Percentiles rank a stretch among this genome's conserved stretches.
These are phyloP conservation scores for Steromphala cineraria DNA, from an alignment of 2,888 invertebrate species.

Conservation along the genomic window DNA sequence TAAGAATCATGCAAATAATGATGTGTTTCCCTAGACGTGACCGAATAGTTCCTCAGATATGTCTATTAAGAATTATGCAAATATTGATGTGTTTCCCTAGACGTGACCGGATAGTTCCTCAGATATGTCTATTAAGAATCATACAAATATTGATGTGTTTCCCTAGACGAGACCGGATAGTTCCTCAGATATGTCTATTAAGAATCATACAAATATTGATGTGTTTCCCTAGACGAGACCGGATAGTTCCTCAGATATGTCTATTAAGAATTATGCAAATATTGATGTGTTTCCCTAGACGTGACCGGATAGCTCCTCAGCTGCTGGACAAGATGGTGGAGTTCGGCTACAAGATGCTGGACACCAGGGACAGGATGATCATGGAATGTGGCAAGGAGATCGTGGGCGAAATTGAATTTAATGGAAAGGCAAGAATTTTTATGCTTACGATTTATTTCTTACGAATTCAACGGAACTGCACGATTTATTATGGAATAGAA, in stretches of 20 bases:
- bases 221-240: too few species aligned
- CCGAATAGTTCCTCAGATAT: background rate
- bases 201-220: too few species aligned
- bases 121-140: too few species aligned
- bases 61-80: background rate
- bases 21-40: too few species aligned
- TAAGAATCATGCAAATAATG: too few species aligned
- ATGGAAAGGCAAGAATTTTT: background rate
- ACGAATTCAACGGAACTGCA: too few species aligned
- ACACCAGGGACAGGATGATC: background rate
- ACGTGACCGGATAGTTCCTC: background rate
- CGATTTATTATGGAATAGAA: too few species aligned
- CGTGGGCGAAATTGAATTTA: background rate
- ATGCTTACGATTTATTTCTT: too few species aligned
- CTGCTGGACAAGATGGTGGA: background rate
- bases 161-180: too few species aligned
- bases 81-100: background rate
- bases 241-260: background rate
- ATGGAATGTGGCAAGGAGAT: background rate
- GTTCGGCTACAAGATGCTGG: background rate
- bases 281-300: background rate
- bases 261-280: background rate
- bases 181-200: too few species aligned
- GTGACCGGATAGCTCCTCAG: background rate
- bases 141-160: too few species aligned